Conservation (phyloP, 2,113 vertebrate genomes). For the Anoplopoma fimbria region DNA sequence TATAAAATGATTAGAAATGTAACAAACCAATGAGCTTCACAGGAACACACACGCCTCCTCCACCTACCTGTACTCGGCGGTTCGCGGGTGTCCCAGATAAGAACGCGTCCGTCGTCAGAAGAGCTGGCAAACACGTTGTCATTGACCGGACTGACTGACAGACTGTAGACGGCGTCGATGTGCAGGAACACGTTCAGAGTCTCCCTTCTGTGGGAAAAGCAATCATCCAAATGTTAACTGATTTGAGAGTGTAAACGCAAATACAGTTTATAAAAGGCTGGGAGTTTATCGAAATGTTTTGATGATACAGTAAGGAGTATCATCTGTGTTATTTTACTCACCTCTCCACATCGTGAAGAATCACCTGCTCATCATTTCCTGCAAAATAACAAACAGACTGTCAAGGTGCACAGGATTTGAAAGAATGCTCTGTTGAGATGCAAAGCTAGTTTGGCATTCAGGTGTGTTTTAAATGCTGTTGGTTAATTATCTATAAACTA, state of each 20-base stretch:
- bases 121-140: constrained; percentile 99
- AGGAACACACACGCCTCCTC: not conserved
- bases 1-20: not conserved
- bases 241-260: not conserved
- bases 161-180: constrained; percentile 97
- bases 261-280: not conserved
- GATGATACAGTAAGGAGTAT: not conserved
- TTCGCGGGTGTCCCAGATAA: constrained; percentile 98
- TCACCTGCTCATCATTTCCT: constrained; percentile 99
- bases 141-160: constrained; percentile 97
- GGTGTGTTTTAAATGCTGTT: not conserved
- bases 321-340: constrained; percentile 67
- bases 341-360: constrained; percentile 98
- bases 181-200: constrained; percentile 97
- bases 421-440: not conserved
- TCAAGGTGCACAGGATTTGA: not conserved
- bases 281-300: not conserved
- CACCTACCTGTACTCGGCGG: constrained; percentile 93
- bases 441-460: not conserved
- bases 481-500: not conserved
- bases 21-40: not conserved
- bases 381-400: constrained; percentile 51
- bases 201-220: constrained; percentile 86
- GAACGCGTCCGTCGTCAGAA: constrained; percentile 96
- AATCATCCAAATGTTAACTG: not conserved